Evolutionary conservation across 2,113 vertebrate species (phyloP), one percentile per base, ranked within the genome.

Genomic region (Stercorarius parasiticus): DNA sequence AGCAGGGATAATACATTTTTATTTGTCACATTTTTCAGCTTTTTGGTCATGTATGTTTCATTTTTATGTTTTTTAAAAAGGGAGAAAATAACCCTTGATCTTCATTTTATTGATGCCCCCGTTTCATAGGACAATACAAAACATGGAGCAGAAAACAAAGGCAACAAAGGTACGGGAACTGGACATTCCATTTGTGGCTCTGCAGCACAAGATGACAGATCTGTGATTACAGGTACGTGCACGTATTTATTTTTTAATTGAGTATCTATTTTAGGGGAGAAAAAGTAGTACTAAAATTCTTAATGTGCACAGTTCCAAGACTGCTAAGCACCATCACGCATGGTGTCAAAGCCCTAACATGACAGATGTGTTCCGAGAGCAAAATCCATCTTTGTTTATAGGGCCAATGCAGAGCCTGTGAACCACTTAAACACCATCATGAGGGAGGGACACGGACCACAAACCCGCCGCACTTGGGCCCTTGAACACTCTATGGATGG

Each of bases 361-460:
- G 94, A 91, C 84, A 89, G 91, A 93, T 94, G 89, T 38, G 82
- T 25, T 80, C 81, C 47, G 84, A 95, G 53, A 81, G 25, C 34
- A 91, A 94, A 95, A 95, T 95, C 87, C 83, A 93, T 94, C 93
- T 91, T 56, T 91, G 73, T 89, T 95, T 27, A 9, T 70, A 53
- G 62, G 93, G 83, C 91, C 81, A 85, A 0, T 27, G 71, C 2
- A 0, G 77, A 95, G n/a, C 61, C 70, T 66, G 62, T 95, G 95
- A 94, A 72, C 83, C 95, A 59, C 73, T 77, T 56, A 91, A 92
- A 91, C 12, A 32, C 40, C 0, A 7, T 49, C 15, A 50, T 21
- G 42, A 87, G 45, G 25, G 55, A 89, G 84, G 78, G 91, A 69
- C 56, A 26, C 0, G 0, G 78, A 76, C 77, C 49, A 45, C 66